Evolutionary conservation across 2,888 invertebrate genomes (phyloP).

Genomic region (Lasioglossum vierecki): DNA sequence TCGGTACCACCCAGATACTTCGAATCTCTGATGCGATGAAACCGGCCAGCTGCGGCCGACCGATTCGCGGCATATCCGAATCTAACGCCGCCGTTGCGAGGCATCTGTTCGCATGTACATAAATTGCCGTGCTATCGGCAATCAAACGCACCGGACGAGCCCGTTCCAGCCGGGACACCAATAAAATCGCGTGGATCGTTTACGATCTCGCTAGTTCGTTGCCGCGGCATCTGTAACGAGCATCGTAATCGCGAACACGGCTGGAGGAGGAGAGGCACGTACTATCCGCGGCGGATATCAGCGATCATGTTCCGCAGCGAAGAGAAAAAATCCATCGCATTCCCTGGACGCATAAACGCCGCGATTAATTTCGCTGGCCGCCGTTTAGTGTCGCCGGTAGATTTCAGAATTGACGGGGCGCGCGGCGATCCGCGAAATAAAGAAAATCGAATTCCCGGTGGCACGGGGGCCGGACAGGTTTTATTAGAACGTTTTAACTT

Average conservation of each 20-base stretch:
- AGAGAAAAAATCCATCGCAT: constrained; percentile 47
- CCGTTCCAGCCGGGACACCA: not conserved
- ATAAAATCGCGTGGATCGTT: constrained; percentile 33
- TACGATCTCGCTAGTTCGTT: constrained; percentile 27
- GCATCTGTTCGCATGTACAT: not conserved
- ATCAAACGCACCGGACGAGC: constrained; percentile 7
- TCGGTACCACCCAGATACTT: constrained; percentile 4
- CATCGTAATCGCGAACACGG: not conserved
- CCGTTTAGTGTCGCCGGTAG: constrained; percentile 31
- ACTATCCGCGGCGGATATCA: not conserved
- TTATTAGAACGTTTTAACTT: constrained; percentile 50
- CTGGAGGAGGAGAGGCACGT: not conserved
- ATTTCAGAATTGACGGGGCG: constrained; percentile 30
- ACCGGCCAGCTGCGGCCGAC: not conserved
- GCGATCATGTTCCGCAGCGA: not conserved
- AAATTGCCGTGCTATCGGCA: not conserved
- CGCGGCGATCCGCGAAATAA: constrained; percentile 7
- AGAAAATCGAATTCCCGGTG: not conserved
- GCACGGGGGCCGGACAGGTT: constrained; percentile 31
- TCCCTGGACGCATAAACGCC: constrained; percentile 55
- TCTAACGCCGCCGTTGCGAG: constrained; percentile 10
- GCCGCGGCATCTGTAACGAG: constrained; percentile 18
- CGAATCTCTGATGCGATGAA: not conserved
- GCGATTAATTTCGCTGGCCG: constrained; percentile 58
- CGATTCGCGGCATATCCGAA: not conserved